A percentile compares a stretch with the other conserved stretches of the same genome.
phyloP scores from a whole-genome alignment of 2,113 vertebrate genomes.

The Cynopterus brachyotis region DNA sequence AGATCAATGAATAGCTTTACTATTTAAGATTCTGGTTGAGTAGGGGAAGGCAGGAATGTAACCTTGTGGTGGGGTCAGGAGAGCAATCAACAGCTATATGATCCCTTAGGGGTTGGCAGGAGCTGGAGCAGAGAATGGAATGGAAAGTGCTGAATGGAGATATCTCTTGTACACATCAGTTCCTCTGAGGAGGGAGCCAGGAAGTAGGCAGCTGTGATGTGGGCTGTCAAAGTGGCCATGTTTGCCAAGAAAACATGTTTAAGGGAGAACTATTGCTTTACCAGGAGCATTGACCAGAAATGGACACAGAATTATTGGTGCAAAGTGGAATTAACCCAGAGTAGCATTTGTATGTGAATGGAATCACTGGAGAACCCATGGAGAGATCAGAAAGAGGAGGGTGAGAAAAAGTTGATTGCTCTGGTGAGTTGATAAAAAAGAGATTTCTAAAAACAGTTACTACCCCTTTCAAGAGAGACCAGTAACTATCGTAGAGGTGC shows the following conservation, averaged over 20 bases:
- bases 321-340: neutral
- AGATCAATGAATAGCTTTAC: neutral
- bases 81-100: neutral
- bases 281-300: neutral
- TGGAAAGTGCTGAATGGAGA: neutral
- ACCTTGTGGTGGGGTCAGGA: neutral
- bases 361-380: neutral
- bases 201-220: neutral
- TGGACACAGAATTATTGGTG: neutral
- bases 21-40: neutral
- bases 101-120: neutral
- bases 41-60: constrained; percentile 1
- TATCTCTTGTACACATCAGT: neutral
- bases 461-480: neutral
- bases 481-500: neutral
- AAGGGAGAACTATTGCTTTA: neutral
- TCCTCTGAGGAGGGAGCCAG: neutral
- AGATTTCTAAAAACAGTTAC: neutral
- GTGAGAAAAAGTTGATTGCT: neutral
- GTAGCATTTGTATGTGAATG: neutral
- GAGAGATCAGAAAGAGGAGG: neutral
- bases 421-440: neutral
- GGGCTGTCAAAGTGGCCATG: neutral
- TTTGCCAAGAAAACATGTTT: neutral
- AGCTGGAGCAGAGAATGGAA: neutral